A percentile compares a stretch with the other conserved stretches of the same genome.
Conservation (phyloP, 2,113 vertebrate species). For the Neomonachus schauinslandi region DNA sequence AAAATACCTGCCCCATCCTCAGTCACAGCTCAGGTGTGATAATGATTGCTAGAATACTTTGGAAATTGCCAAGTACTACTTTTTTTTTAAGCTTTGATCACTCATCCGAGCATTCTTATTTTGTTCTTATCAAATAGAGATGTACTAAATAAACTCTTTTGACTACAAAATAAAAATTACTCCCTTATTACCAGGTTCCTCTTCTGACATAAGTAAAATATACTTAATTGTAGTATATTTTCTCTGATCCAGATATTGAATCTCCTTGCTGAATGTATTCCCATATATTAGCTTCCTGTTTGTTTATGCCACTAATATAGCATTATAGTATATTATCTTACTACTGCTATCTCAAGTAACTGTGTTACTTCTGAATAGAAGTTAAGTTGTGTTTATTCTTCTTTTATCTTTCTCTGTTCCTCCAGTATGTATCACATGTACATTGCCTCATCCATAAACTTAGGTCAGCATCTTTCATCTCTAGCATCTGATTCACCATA, state of each 20-base stretch:
- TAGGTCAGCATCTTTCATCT: neutral
- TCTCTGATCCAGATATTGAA: neutral
- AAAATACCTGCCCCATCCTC: neutral
- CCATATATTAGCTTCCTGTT: neutral
- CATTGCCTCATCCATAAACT: neutral
- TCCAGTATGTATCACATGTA: neutral
- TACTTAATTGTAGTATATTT: neutral
- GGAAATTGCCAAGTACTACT: neutral
- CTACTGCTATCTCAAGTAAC: neutral
- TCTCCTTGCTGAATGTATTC: neutral
- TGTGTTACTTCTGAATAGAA: neutral
- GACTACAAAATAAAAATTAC: conserved; percentile 14
- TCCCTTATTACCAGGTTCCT: neutral
- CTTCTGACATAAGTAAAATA: conserved; percentile 6
- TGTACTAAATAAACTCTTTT: conserved; percentile 39
- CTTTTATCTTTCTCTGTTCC: neutral
- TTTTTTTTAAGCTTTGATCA: neutral
- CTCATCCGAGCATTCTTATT: neutral
- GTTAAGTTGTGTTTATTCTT: neutral
- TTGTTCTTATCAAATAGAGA: neutral
- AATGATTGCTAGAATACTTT: neutral
- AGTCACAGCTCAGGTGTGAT: neutral
- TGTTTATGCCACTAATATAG: neutral
- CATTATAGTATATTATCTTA: neutral
- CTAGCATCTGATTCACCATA: neutral